Conservation (phyloP, 2,113 vertebrate species). For the Cairina moschata region DNA sequence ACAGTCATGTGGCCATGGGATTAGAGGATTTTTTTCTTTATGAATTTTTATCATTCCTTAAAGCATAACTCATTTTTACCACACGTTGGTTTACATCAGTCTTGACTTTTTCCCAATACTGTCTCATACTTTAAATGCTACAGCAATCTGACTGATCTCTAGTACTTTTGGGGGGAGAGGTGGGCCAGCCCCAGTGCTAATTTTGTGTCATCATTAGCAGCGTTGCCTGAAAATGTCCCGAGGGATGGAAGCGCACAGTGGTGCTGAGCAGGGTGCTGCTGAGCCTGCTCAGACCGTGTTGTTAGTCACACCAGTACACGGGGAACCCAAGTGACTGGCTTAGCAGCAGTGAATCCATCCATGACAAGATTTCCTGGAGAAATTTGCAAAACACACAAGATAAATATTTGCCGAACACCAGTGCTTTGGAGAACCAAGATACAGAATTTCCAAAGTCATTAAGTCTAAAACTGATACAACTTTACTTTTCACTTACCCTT, state of each 20-base stretch:
- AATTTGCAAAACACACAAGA: not conserved
- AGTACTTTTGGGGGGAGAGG: not conserved
- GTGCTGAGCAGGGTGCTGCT: not conserved
- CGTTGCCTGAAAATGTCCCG: not conserved
- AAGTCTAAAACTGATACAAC: not conserved
- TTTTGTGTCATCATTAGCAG: not conserved
- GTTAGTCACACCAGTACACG: no score
- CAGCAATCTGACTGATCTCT: not conserved
- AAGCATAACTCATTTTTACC: not conserved
- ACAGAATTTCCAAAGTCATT: not conserved
- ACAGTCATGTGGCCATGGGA: not conserved
- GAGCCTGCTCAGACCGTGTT: not conserved
- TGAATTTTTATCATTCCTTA: not conserved
- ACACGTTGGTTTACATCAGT: not conserved
- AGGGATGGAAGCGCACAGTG: not conserved
- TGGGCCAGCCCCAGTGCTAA: not conserved
- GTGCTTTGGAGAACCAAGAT: not conserved
- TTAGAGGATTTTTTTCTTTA: not conserved
- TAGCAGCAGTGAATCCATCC: not conserved
- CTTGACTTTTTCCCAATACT: not conserved
- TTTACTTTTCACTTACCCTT: not conserved
- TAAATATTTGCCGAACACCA: accelerated
- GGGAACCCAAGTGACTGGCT: not conserved
- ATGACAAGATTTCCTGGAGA: not conserved
- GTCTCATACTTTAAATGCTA: not conserved